Evolutionary conservation across 1,140 invertebrate genomes (phyloP).

Genomic region (Hypothenemus hampei): DNA sequence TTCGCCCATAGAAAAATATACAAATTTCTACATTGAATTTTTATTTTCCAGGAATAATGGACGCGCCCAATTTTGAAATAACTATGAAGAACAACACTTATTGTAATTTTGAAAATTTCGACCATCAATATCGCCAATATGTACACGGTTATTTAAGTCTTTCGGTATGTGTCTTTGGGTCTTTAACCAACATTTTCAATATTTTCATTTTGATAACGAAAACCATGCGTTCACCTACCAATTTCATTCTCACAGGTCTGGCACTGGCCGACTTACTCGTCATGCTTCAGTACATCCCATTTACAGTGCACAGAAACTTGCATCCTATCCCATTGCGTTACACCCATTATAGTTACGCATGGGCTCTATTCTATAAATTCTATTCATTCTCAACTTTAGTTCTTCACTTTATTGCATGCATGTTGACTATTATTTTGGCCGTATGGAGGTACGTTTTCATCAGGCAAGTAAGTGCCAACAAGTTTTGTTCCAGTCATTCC

Average conservation of each 20-base stretch:
- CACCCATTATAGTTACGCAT: constrained; percentile 64
- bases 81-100: constrained; percentile 19
- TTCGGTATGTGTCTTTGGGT: constrained; percentile 85
- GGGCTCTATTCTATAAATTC: constrained; percentile 76
- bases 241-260: constrained; percentile 78
- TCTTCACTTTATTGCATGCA: constrained; percentile 89
- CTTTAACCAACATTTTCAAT: constrained; percentile 88
- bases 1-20: too few relatives aligned
- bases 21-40: too few relatives aligned
- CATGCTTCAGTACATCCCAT: constrained; percentile 92
- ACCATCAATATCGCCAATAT: constrained; percentile 18
- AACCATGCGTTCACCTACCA: constrained; percentile 84
- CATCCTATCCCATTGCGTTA: constrained; percentile 50
- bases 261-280: constrained; percentile 88
- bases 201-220: constrained; percentile 85
- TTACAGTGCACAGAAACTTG: constrained; percentile 75
- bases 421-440: constrained; percentile 84
- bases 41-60: too few relatives aligned
- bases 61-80: background rate
- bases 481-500: constrained; percentile 68
- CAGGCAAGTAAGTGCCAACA: constrained; percentile 68
- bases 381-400: constrained; percentile 80
- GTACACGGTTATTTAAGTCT: constrained; percentile 41
- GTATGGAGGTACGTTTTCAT: constrained; percentile 90
- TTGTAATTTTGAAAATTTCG: constrained; percentile 19